Conservation (phyloP, 2,888 invertebrate species). For the Nephrocerus scutellatus region DNA sequence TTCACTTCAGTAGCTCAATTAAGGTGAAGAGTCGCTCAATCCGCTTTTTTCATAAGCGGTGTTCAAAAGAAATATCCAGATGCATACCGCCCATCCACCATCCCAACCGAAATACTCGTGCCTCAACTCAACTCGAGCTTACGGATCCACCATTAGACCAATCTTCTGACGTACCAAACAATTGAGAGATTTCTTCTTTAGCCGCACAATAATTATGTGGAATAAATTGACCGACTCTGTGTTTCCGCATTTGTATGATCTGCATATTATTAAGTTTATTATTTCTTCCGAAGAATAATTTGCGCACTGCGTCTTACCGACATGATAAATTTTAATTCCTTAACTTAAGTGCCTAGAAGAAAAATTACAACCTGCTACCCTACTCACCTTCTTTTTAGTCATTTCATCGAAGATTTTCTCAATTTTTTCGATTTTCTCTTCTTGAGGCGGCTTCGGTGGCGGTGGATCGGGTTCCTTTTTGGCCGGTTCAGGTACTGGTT, state of each 20-base stretch:
- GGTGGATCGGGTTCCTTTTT: constrained; percentile 36
- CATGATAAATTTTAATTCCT: background rate
- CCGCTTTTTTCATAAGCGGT: too few species aligned
- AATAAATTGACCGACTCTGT: background rate
- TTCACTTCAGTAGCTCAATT: too few species aligned
- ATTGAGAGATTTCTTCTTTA: too few species aligned
- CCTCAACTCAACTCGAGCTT: too few species aligned
- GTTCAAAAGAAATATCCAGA: too few species aligned
- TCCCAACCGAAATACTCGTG: too few species aligned
- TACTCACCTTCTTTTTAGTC: constrained; percentile 41
- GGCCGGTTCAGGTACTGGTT: constrained; percentile 39
- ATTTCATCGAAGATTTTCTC: constrained; percentile 46
- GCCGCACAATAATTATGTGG: too few species aligned
- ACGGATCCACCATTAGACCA: too few species aligned
- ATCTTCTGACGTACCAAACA: too few species aligned
- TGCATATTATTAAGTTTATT: background rate
- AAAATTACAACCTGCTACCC: background rate
- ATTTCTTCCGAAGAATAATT: background rate
- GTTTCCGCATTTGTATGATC: too few species aligned
- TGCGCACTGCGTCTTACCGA: constrained; percentile 1
- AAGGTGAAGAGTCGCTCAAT: too few species aligned
- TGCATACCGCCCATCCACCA: too few species aligned
- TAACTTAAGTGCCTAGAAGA: background rate
- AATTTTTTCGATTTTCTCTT: constrained; percentile 45
- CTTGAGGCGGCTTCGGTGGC: constrained; percentile 28